phyloP scores from a whole-genome alignment of 2,797 vertebrate species.

The Chelon auratus region DNA sequence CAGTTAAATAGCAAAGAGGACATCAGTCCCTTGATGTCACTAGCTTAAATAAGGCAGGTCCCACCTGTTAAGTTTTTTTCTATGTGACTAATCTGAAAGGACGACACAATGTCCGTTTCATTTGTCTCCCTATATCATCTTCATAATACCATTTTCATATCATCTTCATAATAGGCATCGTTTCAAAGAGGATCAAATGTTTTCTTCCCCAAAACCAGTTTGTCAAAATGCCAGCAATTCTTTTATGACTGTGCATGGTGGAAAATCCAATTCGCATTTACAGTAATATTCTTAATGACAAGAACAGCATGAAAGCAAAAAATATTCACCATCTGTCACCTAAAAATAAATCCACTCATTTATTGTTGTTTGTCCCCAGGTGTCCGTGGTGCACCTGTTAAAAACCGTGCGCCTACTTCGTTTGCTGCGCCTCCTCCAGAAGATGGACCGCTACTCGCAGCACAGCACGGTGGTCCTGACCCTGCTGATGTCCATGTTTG shows the following conservation, averaged over 20 bases:
- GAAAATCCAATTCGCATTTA: not conserved
- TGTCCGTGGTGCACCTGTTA: constrained; percentile 95
- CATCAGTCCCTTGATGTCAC: not conserved
- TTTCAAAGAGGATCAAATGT: not conserved
- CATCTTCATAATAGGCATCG: not conserved
- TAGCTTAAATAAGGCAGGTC: not conserved
- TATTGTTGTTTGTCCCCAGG: constrained; percentile 77
- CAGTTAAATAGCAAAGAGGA: not conserved
- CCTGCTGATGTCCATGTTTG: constrained; percentile 98
- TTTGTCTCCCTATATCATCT: not conserved
- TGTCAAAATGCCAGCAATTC: not conserved
- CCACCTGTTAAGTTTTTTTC: too few species aligned
- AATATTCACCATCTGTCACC: not conserved
- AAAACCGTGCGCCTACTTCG: constrained; percentile 96
- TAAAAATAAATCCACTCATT: constrained; percentile 1
- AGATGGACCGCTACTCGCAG: constrained; percentile 97
- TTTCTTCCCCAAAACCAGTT: not conserved
- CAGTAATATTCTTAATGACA: not conserved
- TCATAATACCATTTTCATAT: not conserved
- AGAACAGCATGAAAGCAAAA: not conserved
- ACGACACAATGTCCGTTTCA: too few species aligned
- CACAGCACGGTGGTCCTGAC: constrained; percentile 97
- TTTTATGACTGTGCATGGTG: too few species aligned
- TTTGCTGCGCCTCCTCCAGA: constrained; percentile 94
- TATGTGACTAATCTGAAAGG: too few species aligned